These are phyloP conservation scores for Squalus acanthias DNA, from an alignment of 2,797 vertebrate species.

Conservation along the genomic window DNA sequence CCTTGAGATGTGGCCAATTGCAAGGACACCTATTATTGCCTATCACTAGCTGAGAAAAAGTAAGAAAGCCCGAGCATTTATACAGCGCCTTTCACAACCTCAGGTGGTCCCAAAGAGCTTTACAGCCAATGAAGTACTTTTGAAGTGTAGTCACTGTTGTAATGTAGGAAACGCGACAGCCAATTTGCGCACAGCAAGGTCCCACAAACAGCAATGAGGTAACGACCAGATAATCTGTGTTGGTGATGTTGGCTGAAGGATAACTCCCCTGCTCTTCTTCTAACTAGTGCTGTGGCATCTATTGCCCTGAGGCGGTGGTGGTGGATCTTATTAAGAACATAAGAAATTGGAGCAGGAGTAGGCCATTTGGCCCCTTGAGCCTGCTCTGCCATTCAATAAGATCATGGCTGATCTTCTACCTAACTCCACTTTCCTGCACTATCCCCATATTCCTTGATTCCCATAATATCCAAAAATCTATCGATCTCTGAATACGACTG, in stretches of 20 bases:
- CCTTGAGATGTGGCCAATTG: background rate
- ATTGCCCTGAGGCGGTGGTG: background rate
- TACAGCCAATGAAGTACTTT: background rate
- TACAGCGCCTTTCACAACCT: background rate
- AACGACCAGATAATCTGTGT: background rate
- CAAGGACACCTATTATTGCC: background rate
- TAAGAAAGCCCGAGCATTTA: background rate
- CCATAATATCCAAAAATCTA: too few relatives aligned
- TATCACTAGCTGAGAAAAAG: background rate
- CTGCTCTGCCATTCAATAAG: too few relatives aligned
- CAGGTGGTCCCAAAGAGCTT: background rate
- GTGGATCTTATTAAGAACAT: background rate
- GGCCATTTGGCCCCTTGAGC: too few relatives aligned
- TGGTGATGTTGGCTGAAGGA: background rate
- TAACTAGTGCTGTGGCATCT: background rate
- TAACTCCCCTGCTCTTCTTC: background rate
- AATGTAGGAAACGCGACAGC: background rate
- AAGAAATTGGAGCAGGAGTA: too few relatives aligned
- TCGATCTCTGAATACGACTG: too few relatives aligned
- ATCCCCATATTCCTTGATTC: too few relatives aligned
- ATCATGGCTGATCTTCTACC: too few relatives aligned
- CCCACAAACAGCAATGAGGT: background rate
- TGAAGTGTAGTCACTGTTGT: background rate
- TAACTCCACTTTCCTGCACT: too few relatives aligned
- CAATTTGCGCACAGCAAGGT: background rate